phyloP scores from a whole-genome alignment of 2,888 invertebrate genomes.

The Eubasilissa splendida region DNA sequence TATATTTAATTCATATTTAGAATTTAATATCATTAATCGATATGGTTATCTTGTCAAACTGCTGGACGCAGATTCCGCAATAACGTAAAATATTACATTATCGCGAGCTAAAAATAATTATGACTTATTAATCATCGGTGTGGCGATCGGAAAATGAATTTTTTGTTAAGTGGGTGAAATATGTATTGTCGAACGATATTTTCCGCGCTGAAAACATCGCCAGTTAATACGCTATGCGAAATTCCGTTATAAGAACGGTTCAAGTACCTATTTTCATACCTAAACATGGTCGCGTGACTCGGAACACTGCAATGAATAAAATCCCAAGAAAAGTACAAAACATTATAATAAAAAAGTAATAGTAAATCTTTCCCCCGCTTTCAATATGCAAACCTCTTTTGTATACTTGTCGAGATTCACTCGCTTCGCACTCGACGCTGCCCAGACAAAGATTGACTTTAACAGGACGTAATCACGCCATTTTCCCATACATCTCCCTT shows the following conservation, averaged over 20 bases:
- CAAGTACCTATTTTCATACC: constrained; percentile 25
- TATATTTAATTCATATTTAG: no score
- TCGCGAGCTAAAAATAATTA: no score
- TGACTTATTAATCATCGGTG: constrained; percentile 19
- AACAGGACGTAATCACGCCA: constrained; percentile 53
- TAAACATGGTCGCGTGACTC: constrained; percentile 34
- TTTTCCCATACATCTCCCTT: constrained; percentile 53
- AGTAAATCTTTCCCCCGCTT: no score
- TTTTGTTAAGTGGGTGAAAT: background rate
- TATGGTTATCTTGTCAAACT: no score
- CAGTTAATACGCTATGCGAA: constrained; percentile 20
- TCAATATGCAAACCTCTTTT: background rate
- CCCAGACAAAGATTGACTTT: constrained; percentile 25
- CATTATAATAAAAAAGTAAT: background rate
- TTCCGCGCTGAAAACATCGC: background rate
- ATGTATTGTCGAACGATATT: constrained; percentile 2
- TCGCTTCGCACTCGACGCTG: background rate
- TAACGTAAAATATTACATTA: no score
- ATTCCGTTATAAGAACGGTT: constrained; percentile 29
- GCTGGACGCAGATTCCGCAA: no score
- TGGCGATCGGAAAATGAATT: constrained; percentile 20
- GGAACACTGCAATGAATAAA: background rate
- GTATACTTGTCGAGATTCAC: background rate
- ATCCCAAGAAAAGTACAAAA: background rate
- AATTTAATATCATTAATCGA: no score